These are phyloP conservation scores for Piliocolobus tephrosceles DNA, from an alignment of 2,113 vertebrate species.

Conservation along the genomic window DNA sequence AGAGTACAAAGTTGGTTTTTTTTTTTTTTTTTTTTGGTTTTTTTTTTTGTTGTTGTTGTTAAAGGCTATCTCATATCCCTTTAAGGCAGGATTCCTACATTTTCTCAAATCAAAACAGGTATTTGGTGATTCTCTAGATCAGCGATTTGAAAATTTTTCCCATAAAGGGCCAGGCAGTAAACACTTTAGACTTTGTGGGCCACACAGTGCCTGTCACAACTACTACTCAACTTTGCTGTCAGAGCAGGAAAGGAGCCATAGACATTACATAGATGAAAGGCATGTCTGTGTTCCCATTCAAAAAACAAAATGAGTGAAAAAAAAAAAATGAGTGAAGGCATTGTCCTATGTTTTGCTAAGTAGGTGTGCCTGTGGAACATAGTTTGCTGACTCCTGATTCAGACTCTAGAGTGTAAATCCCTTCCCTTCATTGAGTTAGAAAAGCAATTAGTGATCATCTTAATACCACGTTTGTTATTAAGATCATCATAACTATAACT, in stretches of 20 bases:
- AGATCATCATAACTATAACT: too few species aligned
- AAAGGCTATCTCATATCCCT: background rate
- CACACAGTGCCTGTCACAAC: background rate
- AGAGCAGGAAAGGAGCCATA: background rate
- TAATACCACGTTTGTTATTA: background rate
- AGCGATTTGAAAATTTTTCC: background rate
- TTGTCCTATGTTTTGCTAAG: too few species aligned
- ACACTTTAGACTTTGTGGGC: background rate
- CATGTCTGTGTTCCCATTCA: background rate
- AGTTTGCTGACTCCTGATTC: background rate
- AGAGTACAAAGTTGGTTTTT: background rate
- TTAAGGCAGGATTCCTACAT: background rate
- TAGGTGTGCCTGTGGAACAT: background rate
- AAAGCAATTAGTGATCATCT: background rate
- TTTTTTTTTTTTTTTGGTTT: background rate
- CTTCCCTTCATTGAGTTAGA: background rate
- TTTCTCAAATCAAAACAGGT: conserved; percentile 27
- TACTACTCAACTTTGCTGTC: background rate
- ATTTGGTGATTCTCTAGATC: background rate
- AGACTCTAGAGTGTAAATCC: background rate
- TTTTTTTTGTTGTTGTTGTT: background rate
- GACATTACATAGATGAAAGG: background rate
- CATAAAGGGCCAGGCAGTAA: background rate
- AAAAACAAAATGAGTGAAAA: background rate
- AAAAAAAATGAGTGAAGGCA: background rate